Conservation (phyloP, 2,797 vertebrate species). For the Eleutherodactylus coqui region DNA sequence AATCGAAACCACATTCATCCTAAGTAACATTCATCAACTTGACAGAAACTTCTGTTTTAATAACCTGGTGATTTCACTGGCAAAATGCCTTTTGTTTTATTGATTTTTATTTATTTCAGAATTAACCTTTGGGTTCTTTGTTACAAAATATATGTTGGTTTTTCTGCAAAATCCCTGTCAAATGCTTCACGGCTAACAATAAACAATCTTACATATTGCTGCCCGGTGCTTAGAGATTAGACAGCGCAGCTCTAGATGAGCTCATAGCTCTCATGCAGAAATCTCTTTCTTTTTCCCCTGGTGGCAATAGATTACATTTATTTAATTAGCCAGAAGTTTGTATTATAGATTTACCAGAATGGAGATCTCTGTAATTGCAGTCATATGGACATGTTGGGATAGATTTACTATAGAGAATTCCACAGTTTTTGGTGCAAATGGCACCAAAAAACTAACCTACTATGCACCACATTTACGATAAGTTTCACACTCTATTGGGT, state of each 20-base stretch:
- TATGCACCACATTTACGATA: too few relatives aligned
- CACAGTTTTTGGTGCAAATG: too few relatives aligned
- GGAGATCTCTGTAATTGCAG: background rate
- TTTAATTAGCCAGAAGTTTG: background rate
- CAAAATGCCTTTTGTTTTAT: conserved; percentile 19
- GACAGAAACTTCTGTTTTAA: conserved; percentile 8
- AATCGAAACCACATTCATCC: background rate
- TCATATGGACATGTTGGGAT: background rate
- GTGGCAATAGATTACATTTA: background rate
- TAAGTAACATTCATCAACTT: conserved; percentile 21
- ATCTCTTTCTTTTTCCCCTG: background rate
- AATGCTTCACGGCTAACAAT: background rate
- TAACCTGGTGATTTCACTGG: background rate
- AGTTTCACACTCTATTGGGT: too few relatives aligned
- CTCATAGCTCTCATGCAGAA: background rate
- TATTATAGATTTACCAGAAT: background rate
- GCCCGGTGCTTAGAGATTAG: background rate
- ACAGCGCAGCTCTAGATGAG: background rate
- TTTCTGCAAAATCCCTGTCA: background rate
- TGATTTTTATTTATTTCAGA: conserved; percentile 3
- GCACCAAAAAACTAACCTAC: too few relatives aligned
- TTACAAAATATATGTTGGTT: background rate
- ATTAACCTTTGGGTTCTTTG: background rate
- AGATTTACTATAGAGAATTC: too few relatives aligned
- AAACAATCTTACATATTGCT: conserved; percentile 5